Percentiles rank a stretch among this genome's conserved stretches.
Evolutionary conservation across 2,113 vertebrate species (phyloP).

Genomic region (Phylloscopus trochilus): DNA sequence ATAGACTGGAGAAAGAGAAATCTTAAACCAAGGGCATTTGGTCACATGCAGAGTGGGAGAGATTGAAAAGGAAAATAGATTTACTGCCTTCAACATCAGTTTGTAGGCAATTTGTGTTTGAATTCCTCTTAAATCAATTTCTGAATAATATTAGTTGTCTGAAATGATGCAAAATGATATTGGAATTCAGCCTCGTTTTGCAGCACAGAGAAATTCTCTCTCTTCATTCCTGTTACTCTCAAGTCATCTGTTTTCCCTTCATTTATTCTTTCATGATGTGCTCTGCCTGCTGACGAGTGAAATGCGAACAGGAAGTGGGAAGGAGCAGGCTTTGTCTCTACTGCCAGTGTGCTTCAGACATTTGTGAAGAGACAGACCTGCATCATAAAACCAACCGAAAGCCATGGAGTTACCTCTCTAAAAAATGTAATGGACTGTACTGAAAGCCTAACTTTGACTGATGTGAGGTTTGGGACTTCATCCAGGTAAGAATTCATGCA

Average conservation of each 20-base stretch:
- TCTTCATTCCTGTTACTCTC: neutral
- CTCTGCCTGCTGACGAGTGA: neutral
- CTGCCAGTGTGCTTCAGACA: conserved; percentile 25
- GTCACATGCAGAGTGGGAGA: neutral
- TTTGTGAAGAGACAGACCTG: conserved; percentile 52
- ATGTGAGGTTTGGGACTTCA: conserved; percentile 81
- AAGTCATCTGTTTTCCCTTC: conserved; percentile 5
- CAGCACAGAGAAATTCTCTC: neutral
- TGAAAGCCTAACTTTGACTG: conserved; percentile 78
- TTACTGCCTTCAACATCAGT: conserved; percentile 16
- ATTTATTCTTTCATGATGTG: conserved; percentile 1
- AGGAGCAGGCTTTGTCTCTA: neutral
- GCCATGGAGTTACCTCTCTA: conserved; percentile 67
- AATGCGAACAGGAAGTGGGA: neutral
- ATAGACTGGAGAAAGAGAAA: neutral
- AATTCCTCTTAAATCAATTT: conserved; percentile 32
- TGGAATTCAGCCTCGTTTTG: neutral
- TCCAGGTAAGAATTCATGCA: conserved; percentile 88
- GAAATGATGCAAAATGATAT: neutral
- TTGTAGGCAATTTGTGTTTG: conserved; percentile 27
- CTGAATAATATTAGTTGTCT: neutral
- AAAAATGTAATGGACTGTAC: conserved; percentile 72
- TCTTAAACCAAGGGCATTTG: conserved; percentile 19
- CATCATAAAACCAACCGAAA: conserved; percentile 64
- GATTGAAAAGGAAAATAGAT: conserved; percentile 7